Conservation (phyloP, 2,888 invertebrate genomes). For the Chironomus tentans region DNA sequence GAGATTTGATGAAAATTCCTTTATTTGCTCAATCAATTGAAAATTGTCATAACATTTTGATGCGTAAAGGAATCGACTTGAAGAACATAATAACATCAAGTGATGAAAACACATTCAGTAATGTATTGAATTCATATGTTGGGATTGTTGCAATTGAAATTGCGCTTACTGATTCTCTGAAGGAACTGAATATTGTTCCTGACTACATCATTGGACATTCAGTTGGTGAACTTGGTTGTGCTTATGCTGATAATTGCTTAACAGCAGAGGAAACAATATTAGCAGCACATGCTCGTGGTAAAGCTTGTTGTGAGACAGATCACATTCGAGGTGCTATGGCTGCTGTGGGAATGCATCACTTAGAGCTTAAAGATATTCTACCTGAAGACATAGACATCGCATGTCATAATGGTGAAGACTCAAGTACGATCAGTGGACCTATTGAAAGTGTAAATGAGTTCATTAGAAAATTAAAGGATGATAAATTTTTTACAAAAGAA, state of each 20-base stretch:
- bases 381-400: constrained; percentile 67
- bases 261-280: constrained; percentile 72
- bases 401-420: constrained; percentile 71
- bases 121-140: constrained; percentile 54
- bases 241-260: constrained; percentile 81
- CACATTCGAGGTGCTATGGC: constrained; percentile 68
- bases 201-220: constrained; percentile 74
- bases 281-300: constrained; percentile 67
- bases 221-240: constrained; percentile 82
- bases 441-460: constrained; percentile 54
- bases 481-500: constrained; percentile 64
- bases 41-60: constrained; percentile 46
- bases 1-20: constrained; percentile 58
- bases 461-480: constrained; percentile 50
- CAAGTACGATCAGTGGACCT: constrained; percentile 77
- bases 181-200: constrained; percentile 48
- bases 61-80: constrained; percentile 50
- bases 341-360: constrained; percentile 56
- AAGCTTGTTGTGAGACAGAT: constrained; percentile 55
- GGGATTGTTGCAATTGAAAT: constrained; percentile 55
- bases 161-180: constrained; percentile 49
- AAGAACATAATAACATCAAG: constrained; percentile 48
- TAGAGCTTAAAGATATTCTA: constrained; percentile 46
- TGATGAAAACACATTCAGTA: constrained; percentile 49
- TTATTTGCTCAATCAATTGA: constrained; percentile 58